Evolutionary conservation across 2,113 vertebrate species (phyloP).

Genomic region (Plotosus lineatus): DNA sequence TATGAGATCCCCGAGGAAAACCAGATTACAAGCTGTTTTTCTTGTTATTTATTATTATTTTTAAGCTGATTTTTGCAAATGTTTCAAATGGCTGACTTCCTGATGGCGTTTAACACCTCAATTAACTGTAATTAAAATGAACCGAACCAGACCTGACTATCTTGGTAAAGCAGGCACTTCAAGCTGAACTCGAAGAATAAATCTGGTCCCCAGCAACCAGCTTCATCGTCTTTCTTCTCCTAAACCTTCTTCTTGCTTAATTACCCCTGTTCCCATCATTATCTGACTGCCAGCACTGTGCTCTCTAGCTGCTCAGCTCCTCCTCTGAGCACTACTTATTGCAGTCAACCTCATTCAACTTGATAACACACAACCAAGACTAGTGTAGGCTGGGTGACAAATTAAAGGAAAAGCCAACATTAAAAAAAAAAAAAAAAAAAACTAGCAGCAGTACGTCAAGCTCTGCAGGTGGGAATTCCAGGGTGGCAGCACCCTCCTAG

Average conservation of each 20-base stretch:
- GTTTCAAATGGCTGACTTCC: background rate
- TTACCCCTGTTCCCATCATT: constrained; percentile 36
- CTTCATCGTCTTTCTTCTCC: background rate
- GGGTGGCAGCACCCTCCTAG: no score
- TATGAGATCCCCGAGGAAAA: background rate
- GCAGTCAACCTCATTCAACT: background rate
- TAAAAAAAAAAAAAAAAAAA: no score
- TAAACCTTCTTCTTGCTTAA: constrained; percentile 36
- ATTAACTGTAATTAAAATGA: constrained; percentile 45
- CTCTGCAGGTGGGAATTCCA: no score
- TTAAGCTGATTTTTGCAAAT: background rate
- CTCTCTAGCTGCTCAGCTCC: constrained; percentile 3
- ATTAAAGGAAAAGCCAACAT: background rate
- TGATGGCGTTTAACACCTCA: background rate
- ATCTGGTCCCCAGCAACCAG: constrained; percentile 17
- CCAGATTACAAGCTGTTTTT: background rate
- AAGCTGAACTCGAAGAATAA: constrained; percentile 19
- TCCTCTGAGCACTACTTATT: constrained; percentile 7
- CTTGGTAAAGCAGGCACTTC: constrained; percentile 1
- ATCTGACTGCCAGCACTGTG: constrained; percentile 28
- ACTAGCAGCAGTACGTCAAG: no score
- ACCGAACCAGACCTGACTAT: background rate
- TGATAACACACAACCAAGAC: constrained; percentile 11
- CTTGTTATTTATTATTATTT: background rate
- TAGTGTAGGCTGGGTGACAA: background rate